These are phyloP conservation scores for Heterochromis multidens DNA, from an alignment of 2,113 vertebrate species.

Conservation along the genomic window DNA sequence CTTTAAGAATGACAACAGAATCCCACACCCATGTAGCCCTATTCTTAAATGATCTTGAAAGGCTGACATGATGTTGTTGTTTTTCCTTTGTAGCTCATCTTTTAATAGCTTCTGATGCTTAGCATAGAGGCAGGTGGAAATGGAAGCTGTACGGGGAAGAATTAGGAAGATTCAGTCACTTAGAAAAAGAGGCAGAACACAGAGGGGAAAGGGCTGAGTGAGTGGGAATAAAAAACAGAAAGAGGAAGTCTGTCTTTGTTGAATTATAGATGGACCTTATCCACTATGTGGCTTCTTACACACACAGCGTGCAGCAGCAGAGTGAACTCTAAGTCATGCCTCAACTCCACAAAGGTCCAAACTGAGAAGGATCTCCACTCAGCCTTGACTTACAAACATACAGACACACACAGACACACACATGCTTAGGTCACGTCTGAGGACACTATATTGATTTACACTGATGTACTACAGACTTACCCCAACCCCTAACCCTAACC, in stretches of 20 bases:
- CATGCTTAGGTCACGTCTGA: background rate
- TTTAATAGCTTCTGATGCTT: slow-evolving; percentile 25
- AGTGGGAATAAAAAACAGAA: slow-evolving; percentile 13
- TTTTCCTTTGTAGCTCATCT: background rate
- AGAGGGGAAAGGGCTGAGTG: background rate
- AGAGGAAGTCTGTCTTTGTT: slow-evolving; percentile 61
- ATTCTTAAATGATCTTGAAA: slow-evolving; percentile 19
- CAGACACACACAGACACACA: background rate
- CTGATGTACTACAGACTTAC: background rate
- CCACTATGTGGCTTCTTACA: slow-evolving; percentile 57
- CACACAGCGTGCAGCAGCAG: slow-evolving; percentile 34
- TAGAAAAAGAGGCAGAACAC: slow-evolving; percentile 7
- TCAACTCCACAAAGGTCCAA: slow-evolving; percentile 13
- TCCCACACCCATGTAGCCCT: background rate
- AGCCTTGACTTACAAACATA: background rate
- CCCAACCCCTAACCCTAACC: background rate
- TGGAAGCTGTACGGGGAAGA: background rate
- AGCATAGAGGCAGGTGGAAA: background rate
- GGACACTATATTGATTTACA: background rate
- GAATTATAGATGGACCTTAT: slow-evolving; percentile 72
- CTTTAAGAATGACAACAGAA: background rate
- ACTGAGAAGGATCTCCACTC: slow-evolving; percentile 13
- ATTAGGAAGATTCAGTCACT: slow-evolving; percentile 13
- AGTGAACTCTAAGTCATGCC: slow-evolving; percentile 55
- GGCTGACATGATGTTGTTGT: background rate